Base-by-base conservation (phyloP, 2,113 vertebrate genomes). In the Panthera uncia region DNA sequence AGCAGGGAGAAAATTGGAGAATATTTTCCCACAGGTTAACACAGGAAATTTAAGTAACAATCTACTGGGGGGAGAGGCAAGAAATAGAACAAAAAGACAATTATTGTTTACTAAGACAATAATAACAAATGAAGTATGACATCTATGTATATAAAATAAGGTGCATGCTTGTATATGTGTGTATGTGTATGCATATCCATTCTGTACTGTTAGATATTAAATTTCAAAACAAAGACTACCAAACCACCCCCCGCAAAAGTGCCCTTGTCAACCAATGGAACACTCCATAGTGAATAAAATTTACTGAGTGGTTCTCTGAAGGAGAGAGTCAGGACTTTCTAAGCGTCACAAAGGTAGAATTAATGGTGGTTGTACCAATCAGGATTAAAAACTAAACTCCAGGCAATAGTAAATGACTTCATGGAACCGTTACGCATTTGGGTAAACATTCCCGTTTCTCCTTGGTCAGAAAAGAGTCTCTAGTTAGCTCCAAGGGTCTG, bases 311-410 rank as follows among this genome's bases (percentile, higher is more conserved):
- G 48, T 84, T 88, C n/a, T 45, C 52, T 95, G 33, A 65, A 84
- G n/a, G 52, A 66, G 16, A 84, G 91, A 94, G 14, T 65, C n/a
- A 82, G 55, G 50, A 95, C 48, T 89, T 78, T 29, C 82, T 94
- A 69, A 19, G 36, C 52, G 3, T 89, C 86, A 55, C 31, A 57
- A 76, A 89, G 45, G 14, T 78, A 11, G 57, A 31, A 11, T 55
- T 74, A 41, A 36, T 55, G 21, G 36, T 92, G 23, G 57, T 61
- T 89, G 71, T 41, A 23, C 13, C 48, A 81, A 66, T 79, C 4
- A 38, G 3, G 21, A 88, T 27, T 89, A 41, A 97, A 97, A 94
- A 89, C 14, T 88, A n/a, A 81, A 83, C 18, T 71, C 15, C 73
- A 33, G 55, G 7, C 33, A 74, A 9, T 19, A 90, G 33, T 29